Evolutionary conservation across 2,888 invertebrate genomes (phyloP).

Genomic region (Trichogramma dendrolimi): DNA sequence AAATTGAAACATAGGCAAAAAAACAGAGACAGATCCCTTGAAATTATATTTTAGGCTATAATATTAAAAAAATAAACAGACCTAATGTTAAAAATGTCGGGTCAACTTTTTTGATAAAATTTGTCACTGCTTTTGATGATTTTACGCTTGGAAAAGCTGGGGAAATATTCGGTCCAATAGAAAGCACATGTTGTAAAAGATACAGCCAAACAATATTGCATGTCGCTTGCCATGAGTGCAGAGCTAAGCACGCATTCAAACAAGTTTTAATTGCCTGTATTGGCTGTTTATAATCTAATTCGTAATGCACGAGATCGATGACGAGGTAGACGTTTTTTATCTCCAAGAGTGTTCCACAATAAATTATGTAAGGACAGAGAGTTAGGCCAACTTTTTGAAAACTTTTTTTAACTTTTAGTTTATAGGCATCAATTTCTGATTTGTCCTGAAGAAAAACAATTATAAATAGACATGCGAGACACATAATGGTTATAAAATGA

Average conservation of each 20-base stretch:
- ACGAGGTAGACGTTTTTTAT: constrained; percentile 13
- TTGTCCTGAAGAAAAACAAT: constrained; percentile 14
- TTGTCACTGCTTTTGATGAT: constrained; percentile 8
- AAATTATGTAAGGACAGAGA: constrained; percentile 16
- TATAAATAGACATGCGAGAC: neutral
- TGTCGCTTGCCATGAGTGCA: neutral
- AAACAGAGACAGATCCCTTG: no score
- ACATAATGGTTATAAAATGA: neutral
- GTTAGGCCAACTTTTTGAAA: constrained; percentile 2
- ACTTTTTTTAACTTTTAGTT: constrained; percentile 3
- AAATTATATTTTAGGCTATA: neutral
- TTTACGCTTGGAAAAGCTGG: constrained; percentile 18
- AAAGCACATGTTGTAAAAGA: constrained; percentile 17
- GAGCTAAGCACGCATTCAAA: no score
- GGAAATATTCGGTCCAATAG: constrained; percentile 8
- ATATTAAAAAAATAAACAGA: no score
- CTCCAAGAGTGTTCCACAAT: constrained; percentile 18
- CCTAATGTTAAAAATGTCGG: neutral
- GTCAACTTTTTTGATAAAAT: constrained; percentile 23
- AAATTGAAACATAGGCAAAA: no score
- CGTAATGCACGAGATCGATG: constrained; percentile 15
- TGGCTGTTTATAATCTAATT: neutral
- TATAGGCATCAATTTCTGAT: constrained; percentile 14
- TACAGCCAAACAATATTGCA: constrained; percentile 14
- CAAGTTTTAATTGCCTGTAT: no score